Conservation (phyloP, 2,113 vertebrate species). For the Microtus oregoni region DNA sequence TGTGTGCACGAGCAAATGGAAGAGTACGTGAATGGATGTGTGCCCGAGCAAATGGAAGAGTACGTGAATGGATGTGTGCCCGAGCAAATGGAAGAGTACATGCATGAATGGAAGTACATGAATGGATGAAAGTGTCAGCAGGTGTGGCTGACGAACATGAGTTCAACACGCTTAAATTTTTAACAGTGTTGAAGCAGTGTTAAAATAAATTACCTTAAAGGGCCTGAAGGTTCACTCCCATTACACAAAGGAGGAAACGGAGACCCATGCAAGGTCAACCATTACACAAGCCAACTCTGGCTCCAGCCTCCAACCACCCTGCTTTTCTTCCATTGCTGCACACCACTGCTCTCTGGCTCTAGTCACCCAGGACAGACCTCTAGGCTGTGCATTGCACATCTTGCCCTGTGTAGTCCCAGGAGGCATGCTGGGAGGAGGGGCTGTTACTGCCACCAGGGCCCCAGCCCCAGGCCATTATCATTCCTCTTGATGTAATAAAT, state of each 20-base stretch:
- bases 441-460: neutral
- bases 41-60: neutral
- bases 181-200: neutral
- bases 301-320: rapidly evolving
- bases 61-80: neutral
- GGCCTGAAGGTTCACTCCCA: rapidly evolving
- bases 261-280: neutral
- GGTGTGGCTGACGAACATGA: neutral
- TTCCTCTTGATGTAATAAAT: constrained; percentile 66
- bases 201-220: neutral
- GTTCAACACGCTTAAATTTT: no score
- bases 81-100: no score
- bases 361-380: neutral
- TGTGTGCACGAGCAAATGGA: neutral
- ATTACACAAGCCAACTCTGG: rapidly evolving
- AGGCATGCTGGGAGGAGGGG: neutral
- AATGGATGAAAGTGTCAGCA: neutral
- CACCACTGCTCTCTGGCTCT: neutral
- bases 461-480: constrained; percentile 16
- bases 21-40: neutral
- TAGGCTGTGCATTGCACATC: rapidly evolving
- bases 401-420: neutral
- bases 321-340: rapidly evolving
- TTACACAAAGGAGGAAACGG: neutral
- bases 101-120: neutral